phyloP scores from a whole-genome alignment of 92 coral and sea anemone genomes.

The Parazoanthus darwini region DNA sequence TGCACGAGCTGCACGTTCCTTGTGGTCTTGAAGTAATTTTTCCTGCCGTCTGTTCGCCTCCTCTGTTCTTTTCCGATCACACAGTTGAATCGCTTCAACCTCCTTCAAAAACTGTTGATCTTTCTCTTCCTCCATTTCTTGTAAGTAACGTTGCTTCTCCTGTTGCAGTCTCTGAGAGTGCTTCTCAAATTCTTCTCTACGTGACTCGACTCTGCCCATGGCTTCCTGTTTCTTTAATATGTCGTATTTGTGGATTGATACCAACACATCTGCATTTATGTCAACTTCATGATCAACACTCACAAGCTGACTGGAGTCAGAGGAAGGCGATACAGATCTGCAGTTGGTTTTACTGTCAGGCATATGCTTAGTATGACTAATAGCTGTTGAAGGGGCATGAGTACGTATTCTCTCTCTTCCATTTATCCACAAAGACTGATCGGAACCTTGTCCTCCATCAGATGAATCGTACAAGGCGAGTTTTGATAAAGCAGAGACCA shows the following conservation, averaged over 20 bases:
- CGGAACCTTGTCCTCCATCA: background rate
- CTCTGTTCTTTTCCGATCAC: conserved; percentile 51
- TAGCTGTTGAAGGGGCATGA: background rate
- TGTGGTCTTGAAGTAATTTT: conserved; percentile 61
- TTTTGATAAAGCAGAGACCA: background rate
- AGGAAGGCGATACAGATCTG: background rate
- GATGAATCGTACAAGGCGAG: conserved; percentile 5
- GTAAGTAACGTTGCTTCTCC: conserved; percentile 53
- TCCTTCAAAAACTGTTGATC: conserved; percentile 54
- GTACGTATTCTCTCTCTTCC: background rate
- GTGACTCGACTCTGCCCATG: conserved; percentile 32
- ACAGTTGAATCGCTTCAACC: conserved; percentile 60
- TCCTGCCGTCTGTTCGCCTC: conserved; percentile 60
- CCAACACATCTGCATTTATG: conserved; percentile 11
- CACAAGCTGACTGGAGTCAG: conserved; percentile 18
- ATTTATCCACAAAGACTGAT: background rate
- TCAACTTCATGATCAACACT: conserved; percentile 37
- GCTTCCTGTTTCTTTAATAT: conserved; percentile 56
- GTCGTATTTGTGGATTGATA: conserved; percentile 40
- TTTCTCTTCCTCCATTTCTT: conserved; percentile 51
- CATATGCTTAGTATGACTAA: background rate
- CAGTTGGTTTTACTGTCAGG: background rate
- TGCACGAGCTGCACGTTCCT: conserved; percentile 65
- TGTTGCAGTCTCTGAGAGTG: conserved; percentile 48
- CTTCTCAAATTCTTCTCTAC: conserved; percentile 48